Conservation (phyloP, 2,113 vertebrate genomes). For the Aegotheles bennettii region DNA sequence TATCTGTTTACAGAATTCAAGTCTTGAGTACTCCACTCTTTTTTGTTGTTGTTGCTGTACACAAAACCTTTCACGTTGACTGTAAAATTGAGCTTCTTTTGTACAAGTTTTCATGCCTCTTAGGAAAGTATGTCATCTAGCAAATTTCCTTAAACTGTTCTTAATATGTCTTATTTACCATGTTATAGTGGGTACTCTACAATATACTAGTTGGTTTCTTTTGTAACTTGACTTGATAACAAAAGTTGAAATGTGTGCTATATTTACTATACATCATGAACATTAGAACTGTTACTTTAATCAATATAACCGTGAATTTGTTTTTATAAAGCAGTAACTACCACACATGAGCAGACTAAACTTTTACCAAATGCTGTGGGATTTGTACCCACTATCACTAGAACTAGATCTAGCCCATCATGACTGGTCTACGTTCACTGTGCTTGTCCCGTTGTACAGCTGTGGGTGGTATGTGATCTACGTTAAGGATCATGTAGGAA, state of each 20-base stretch:
- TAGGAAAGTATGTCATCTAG: neutral
- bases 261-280: neutral
- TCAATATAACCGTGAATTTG: neutral
- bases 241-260: neutral
- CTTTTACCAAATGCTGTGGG: neutral
- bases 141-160: neutral
- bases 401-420: neutral
- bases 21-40: neutral
- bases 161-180: neutral
- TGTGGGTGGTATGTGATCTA: neutral
- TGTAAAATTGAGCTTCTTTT: neutral
- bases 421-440: neutral
- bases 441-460: accelerated
- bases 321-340: neutral
- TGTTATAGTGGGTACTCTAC: neutral
- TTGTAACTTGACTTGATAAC: neutral
- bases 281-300: neutral
- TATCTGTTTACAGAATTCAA: neutral
- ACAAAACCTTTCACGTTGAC: neutral
- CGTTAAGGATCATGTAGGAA: neutral
- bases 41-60: neutral
- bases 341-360: neutral
- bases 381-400: neutral
- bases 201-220: neutral
- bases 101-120: neutral